phyloP scores from a whole-genome alignment of 2,113 vertebrate species.

The Myrmophylax atrothorax region DNA sequence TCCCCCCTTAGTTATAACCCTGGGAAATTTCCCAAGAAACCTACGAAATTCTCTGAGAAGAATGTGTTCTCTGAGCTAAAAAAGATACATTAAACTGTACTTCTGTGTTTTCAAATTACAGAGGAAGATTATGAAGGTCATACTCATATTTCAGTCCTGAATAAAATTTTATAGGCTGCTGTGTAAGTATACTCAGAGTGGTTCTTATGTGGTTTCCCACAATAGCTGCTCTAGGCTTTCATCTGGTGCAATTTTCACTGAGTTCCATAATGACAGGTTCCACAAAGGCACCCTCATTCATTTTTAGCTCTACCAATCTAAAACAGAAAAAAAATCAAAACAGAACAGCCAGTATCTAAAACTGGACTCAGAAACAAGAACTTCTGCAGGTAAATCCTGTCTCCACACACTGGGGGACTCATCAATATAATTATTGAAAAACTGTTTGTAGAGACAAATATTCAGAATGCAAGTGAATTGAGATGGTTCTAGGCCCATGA shows the following conservation, averaged over 20 bases:
- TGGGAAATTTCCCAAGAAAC: background rate
- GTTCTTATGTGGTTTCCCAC: slow-evolving; percentile 41
- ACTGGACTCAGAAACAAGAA: background rate
- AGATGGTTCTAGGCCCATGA: background rate
- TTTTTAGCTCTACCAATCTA: slow-evolving; percentile 38
- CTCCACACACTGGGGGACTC: background rate
- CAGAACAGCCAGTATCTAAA: background rate
- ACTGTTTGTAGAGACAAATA: background rate
- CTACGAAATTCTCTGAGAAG: background rate
- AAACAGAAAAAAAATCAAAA: background rate
- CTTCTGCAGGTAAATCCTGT: background rate
- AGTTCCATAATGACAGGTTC: slow-evolving; percentile 27
- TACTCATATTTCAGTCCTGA: slow-evolving; percentile 7
- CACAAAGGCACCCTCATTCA: background rate
- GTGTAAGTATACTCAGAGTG: slow-evolving; percentile 9
- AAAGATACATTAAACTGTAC: background rate
- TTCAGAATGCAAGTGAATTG: background rate
- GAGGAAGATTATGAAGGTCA: slow-evolving; percentile 3
- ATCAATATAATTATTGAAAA: background rate
- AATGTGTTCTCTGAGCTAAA: slow-evolving; percentile 7
- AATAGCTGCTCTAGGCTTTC: slow-evolving; percentile 23
- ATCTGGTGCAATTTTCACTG: slow-evolving; percentile 37
- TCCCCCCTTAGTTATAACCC: background rate
- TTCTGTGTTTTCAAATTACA: slow-evolving; percentile 29
- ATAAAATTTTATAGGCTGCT: background rate